Evolutionary conservation across 1,140 invertebrate species (phyloP).

Genomic region (Zaprionus tsacasi): DNA sequence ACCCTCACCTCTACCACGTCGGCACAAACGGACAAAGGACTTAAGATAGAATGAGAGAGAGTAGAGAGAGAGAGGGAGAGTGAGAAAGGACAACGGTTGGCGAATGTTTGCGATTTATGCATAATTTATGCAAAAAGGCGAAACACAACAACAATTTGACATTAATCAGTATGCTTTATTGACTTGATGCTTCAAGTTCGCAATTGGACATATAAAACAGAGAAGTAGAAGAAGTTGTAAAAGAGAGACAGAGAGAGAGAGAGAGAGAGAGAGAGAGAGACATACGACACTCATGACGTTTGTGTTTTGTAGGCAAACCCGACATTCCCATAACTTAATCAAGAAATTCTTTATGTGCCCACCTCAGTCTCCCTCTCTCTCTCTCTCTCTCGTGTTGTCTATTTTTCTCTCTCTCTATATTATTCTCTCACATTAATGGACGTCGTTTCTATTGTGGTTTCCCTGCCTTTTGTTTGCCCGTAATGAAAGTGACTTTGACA

Average conservation of each 20-base stretch:
- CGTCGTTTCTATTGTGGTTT: slow-evolving; percentile 50
- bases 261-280: background rate
- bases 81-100: slow-evolving; percentile 28
- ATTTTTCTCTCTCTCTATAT: background rate
- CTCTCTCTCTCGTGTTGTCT: background rate
- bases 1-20: background rate
- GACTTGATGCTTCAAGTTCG: slow-evolving; percentile 43
- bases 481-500: slow-evolving; percentile 61
- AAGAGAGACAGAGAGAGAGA: slow-evolving; percentile 9
- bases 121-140: slow-evolving; percentile 69
- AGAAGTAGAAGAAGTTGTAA: slow-evolving; percentile 8
- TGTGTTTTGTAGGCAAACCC: slow-evolving; percentile 25
- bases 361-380: background rate
- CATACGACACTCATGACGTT: slow-evolving; percentile 43
- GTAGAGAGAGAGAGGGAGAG: too few species aligned
- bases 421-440: slow-evolving; percentile 46
- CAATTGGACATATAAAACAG: slow-evolving; percentile 24
- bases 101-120: slow-evolving; percentile 56
- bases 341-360: slow-evolving; percentile 68
- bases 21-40: slow-evolving; percentile 27
- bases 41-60: background rate
- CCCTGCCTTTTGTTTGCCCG: slow-evolving; percentile 44
- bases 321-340: slow-evolving; percentile 76
- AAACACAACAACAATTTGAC: slow-evolving; percentile 62
- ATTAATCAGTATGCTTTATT: slow-evolving; percentile 72